These are phyloP conservation scores for Crypturellus undulatus DNA, from an alignment of 2,113 vertebrate genomes.

Conservation along the genomic window DNA sequence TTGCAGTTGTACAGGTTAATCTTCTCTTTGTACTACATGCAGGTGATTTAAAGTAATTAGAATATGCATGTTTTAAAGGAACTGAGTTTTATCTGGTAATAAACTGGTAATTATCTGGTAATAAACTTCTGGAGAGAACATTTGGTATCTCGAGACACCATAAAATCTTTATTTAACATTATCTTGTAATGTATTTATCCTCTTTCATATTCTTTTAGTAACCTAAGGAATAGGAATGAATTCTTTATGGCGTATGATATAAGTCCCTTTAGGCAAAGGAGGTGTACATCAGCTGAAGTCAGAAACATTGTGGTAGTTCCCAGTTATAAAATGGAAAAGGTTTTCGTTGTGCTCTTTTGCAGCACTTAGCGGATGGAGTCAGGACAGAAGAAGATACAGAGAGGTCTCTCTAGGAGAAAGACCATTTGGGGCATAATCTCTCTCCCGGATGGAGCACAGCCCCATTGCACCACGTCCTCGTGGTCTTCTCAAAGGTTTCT, in stretches of 20 bases:
- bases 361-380: neutral
- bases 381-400: neutral
- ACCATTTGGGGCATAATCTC: neutral
- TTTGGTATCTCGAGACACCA: neutral
- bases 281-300: neutral
- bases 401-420: neutral
- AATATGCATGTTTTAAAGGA: accelerated
- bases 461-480: neutral
- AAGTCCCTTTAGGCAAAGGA: neutral
- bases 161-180: neutral
- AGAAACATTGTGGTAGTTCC: neutral
- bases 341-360: neutral
- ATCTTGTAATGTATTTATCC: neutral
- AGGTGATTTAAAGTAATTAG: neutral
- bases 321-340: neutral
- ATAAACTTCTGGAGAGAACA: neutral
- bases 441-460: too few relatives aligned
- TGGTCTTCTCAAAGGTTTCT: neutral
- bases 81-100: neutral
- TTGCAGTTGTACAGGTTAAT: neutral
- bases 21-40: neutral
- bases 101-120: neutral
- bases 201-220: neutral
- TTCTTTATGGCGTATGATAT: neutral
- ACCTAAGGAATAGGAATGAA: neutral